Evolutionary conservation across 2,888 invertebrate genomes (phyloP), one percentile per base, ranked within the genome.

Genomic region (Tiphia femorata): DNA sequence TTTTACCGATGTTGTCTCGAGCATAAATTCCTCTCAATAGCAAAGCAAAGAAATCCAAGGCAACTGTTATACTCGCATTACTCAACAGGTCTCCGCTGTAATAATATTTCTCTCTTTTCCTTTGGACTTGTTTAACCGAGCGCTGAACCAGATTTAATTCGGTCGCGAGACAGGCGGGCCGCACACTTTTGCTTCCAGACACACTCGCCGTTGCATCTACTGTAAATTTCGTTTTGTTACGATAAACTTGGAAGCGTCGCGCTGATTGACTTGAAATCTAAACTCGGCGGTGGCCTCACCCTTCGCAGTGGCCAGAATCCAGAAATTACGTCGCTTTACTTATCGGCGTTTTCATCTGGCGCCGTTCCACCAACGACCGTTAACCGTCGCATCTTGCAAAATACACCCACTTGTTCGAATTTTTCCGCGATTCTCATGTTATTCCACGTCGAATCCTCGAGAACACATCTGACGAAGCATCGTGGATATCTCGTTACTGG

Each of bases 201-300:
- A 21, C 48, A 16, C 3, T 27, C 25, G 46, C 35, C 12, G 27
- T 12, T 17, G 7, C 6, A 6, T 17, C 29, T 63, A 50, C 44
- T n/a, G 49, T 41, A 48, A 55, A 52, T n/a, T 48, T 42, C 41
- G 56, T 56, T 41, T 35, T 33, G 50, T 62, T 58, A 59, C 62
- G 61, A 61, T 70, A 70, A 70, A 70, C 50, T 72, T 68, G 69
- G 70, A 70, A 67, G 64, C 53, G 51, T 66, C 54, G 33, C 49
- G 67, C 62, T 66, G 77, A 81, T 79, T 78, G 77, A 80, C 70
- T n/a, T n/a, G 70, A 72, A 73, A 76, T 79, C 78, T 81, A 81
- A 80, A 77, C 75, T 71, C 68, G 70, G 72, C 75, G 73, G 68
- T 81, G 78, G 73, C 70, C 68, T 80, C 75, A 65, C 55, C 64